A percentile compares a stretch with the other conserved stretches of the same genome.
These are phyloP conservation scores for Orchestia grillus DNA, from an alignment of 1,140 invertebrate genomes.

Conservation along the genomic window DNA sequence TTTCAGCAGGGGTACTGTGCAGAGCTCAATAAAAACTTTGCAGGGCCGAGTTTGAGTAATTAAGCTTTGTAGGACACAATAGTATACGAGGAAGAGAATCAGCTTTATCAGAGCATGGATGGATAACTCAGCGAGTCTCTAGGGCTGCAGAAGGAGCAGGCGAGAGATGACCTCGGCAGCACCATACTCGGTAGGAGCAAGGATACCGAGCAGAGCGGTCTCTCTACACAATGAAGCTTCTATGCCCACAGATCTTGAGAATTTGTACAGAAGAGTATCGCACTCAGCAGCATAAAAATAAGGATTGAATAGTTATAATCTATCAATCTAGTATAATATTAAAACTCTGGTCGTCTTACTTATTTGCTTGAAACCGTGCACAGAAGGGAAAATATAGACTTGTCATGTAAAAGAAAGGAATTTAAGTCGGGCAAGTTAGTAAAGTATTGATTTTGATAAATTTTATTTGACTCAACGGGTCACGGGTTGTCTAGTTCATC, in stretches of 20 bases:
- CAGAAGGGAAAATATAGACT: no score
- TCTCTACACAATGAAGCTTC: neutral
- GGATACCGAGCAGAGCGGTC: neutral
- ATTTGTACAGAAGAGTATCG: neutral
- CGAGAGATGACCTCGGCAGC: neutral
- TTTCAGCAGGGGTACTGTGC: neutral
- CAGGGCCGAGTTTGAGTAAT: conserved; percentile 11
- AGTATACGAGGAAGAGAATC: neutral
- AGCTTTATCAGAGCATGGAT: neutral
- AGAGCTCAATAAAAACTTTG: neutral
- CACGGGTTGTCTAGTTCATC: no score
- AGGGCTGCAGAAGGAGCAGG: neutral
- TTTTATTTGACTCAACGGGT: no score
- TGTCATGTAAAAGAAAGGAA: no score
- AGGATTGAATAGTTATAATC: neutral
- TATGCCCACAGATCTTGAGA: neutral
- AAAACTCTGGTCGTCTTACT: no score
- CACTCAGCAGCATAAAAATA: neutral
- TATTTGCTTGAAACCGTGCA: no score
- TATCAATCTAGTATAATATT: no score
- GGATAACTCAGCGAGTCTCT: neutral
- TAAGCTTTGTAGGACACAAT: neutral
- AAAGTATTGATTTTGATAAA: no score
- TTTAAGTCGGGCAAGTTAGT: no score
- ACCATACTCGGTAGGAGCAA: neutral